These are phyloP conservation scores for Actinernus sp. DNA, from an alignment of 92 coral and sea anemone genomes.

Conservation along the genomic window DNA sequence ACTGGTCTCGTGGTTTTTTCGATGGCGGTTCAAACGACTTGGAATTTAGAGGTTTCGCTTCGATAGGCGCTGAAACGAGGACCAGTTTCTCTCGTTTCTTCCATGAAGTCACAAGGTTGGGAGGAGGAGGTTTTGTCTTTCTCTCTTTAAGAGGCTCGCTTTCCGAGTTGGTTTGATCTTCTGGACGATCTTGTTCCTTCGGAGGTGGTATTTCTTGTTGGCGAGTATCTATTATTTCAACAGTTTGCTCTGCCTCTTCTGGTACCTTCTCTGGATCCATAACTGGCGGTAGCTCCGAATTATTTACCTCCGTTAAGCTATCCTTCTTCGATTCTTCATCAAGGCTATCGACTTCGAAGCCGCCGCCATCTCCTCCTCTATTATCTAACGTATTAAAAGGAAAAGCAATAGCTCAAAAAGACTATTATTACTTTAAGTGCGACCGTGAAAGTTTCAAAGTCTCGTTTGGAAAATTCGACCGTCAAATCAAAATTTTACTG, in stretches of 20 bases:
- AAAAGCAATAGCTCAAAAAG: too few species aligned
- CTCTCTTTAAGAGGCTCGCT: too few species aligned
- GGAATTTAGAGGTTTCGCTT: too few species aligned
- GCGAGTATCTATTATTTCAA: too few species aligned
- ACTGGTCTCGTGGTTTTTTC: slow-evolving; percentile 34
- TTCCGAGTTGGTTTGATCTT: neutral
- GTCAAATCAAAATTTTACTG: too few species aligned
- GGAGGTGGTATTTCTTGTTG: neutral
- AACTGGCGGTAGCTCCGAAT: neutral
- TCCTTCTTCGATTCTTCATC: slow-evolving; percentile 45
- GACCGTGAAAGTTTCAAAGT: too few species aligned
- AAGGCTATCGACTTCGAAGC: slow-evolving; percentile 45
- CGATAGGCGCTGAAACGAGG: slow-evolving; percentile 23
- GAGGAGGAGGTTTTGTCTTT: too few species aligned
- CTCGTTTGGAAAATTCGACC: too few species aligned
- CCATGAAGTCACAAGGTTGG: slow-evolving; percentile 7
- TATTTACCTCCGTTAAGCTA: neutral
- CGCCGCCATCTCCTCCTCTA: slow-evolving; percentile 83
- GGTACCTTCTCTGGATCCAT: neutral
- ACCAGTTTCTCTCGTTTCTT: slow-evolving; percentile 9
- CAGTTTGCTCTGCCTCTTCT: too few species aligned
- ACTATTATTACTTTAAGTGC: too few species aligned
- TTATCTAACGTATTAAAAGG: slow-evolving; percentile 49
- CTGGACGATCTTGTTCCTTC: slow-evolving; percentile 10
- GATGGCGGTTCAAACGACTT: slow-evolving; percentile 18